These are phyloP conservation scores for Cryptomyrus ogoouensis DNA, from an alignment of 2,113 vertebrate genomes.

Conservation along the genomic window DNA sequence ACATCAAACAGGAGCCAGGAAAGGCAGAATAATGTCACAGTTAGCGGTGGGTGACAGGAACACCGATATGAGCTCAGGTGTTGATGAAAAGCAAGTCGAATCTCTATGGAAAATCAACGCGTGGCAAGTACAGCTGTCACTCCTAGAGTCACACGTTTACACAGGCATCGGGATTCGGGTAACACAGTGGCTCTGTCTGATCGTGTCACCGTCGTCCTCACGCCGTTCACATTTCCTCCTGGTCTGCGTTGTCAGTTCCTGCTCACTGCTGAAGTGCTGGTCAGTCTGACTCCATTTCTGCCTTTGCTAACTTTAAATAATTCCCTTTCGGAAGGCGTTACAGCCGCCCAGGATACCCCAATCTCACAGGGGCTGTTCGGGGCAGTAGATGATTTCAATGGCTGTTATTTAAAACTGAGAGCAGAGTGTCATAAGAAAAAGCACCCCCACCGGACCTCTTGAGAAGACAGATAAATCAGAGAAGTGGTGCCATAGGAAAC, in stretches of 20 bases:
- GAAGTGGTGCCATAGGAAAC: background rate
- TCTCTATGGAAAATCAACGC: background rate
- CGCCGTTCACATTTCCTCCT: background rate
- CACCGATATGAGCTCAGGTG: background rate
- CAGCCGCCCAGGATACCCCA: background rate
- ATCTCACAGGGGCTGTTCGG: background rate
- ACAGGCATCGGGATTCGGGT: background rate
- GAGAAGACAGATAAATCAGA: background rate
- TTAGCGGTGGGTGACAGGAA: background rate
- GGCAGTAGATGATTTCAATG: background rate
- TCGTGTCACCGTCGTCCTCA: background rate
- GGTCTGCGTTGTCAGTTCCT: background rate
- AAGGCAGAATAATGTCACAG: background rate
- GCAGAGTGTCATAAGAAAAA: background rate
- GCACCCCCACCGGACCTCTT: background rate
- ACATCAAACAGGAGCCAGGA: background rate
- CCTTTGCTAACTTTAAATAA: background rate
- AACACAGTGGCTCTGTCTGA: background rate
- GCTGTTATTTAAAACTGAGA: slow-evolving; percentile 1
- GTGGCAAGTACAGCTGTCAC: background rate
- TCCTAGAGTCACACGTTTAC: background rate
- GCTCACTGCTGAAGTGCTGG: background rate
- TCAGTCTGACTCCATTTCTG: background rate
- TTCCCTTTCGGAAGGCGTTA: background rate
- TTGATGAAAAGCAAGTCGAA: background rate